Conservation (phyloP, 1,140 invertebrate species). For the Microvelia longipes region DNA sequence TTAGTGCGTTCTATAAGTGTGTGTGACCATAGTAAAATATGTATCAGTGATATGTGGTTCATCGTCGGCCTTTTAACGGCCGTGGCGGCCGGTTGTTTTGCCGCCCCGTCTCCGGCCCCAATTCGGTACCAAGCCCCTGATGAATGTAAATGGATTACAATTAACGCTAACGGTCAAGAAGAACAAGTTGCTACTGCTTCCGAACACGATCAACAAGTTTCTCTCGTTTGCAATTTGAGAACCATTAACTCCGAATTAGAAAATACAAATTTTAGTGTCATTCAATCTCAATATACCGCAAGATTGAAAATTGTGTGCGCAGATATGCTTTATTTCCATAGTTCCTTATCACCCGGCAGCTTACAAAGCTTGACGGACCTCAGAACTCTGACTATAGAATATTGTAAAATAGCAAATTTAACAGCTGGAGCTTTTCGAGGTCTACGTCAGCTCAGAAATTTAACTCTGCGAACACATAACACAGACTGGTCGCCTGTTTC, state of each 20-base stretch:
- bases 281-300: constrained; percentile 72
- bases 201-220: constrained; percentile 45
- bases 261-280: constrained; percentile 76
- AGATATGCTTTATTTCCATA: constrained; percentile 69
- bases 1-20: neutral
- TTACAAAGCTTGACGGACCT: constrained; percentile 68
- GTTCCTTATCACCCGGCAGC: constrained; percentile 66
- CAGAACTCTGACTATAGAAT: constrained; percentile 68
- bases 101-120: constrained; percentile 49
- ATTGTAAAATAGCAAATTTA: constrained; percentile 76
- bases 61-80: constrained; percentile 39
- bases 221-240: constrained; percentile 58
- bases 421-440: constrained; percentile 69
- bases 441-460: constrained; percentile 59
- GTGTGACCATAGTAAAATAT: neutral
- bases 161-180: constrained; percentile 36
- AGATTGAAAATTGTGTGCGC: constrained; percentile 65
- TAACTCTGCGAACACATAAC: constrained; percentile 75
- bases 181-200: constrained; percentile 23
- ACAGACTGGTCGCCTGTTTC: constrained; percentile 74
- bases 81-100: constrained; percentile 47
- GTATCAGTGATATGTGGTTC: constrained; percentile 6
- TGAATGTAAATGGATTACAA: constrained; percentile 64
- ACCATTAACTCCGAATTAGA: constrained; percentile 79
- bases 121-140: constrained; percentile 64